Evolutionary conservation across 2,113 vertebrate species (phyloP).

Genomic region (Alouatta palliata): DNA sequence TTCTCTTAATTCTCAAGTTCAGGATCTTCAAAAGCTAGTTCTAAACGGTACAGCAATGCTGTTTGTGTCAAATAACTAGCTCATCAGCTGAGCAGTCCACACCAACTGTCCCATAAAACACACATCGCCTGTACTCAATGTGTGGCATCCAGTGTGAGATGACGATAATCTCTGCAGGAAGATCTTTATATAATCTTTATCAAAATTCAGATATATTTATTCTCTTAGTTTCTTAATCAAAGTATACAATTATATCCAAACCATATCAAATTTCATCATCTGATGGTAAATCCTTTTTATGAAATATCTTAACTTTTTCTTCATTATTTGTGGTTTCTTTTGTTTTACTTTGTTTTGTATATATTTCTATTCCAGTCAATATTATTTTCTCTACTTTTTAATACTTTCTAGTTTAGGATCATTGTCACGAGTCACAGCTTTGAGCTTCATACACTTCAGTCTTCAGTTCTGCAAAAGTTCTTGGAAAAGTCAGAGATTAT

Average conservation of each 20-base stretch:
- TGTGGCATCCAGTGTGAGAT: constrained; percentile 89
- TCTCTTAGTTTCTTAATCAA: constrained; percentile 87
- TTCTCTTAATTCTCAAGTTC: background rate
- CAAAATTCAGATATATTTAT: constrained; percentile 89
- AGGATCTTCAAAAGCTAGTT: constrained; percentile 1
- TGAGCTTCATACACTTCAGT: background rate
- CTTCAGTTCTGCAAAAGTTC: background rate
- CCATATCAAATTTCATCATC: constrained; percentile 91
- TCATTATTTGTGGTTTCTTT: background rate
- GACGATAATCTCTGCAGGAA: constrained; percentile 91
- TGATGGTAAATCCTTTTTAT: constrained; percentile 88
- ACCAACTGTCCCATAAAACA: constrained; percentile 87
- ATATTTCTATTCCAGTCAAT: background rate
- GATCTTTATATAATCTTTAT: constrained; percentile 91
- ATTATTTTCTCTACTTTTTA: background rate
- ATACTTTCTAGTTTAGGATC: background rate
- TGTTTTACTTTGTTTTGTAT: background rate
- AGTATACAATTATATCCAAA: constrained; percentile 89
- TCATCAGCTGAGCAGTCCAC: constrained; percentile 88
- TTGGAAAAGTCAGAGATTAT: background rate
- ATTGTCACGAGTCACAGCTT: background rate
- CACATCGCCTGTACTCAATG: constrained; percentile 91
- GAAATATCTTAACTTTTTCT: constrained; percentile 88
- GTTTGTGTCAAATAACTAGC: constrained; percentile 82
- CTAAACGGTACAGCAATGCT: background rate